These are phyloP conservation scores for Bufo gargarizans DNA, from an alignment of 2,113 vertebrate genomes.

Conservation along the genomic window DNA sequence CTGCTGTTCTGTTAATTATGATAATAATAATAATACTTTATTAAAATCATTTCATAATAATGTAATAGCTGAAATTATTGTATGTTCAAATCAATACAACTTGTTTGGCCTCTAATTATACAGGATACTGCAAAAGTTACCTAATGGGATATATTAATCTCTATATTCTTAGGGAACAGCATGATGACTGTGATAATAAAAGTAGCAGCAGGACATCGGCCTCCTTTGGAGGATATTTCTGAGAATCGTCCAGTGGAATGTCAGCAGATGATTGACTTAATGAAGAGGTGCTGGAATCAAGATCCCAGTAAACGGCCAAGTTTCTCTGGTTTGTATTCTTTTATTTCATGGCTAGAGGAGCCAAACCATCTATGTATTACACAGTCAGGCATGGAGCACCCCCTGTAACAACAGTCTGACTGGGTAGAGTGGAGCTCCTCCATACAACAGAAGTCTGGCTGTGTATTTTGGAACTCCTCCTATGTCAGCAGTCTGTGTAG, in stretches of 20 bases:
- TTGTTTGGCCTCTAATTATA: too few species aligned
- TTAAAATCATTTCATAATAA: too few species aligned
- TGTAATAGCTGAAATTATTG: too few species aligned
- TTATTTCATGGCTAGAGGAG: neutral
- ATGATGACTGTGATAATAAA: conserved; percentile 78
- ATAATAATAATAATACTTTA: too few species aligned
- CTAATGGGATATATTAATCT: neutral
- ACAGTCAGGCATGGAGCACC: neutral
- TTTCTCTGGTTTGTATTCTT: conserved; percentile 67
- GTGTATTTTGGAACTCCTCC: neutral
- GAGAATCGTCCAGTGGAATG: conserved; percentile 75
- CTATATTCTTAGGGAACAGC: conserved; percentile 71
- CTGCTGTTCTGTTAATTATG: too few species aligned
- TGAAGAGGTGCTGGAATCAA: conserved; percentile 84
- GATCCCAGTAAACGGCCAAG: conserved; percentile 73
- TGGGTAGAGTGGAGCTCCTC: neutral
- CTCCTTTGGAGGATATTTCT: conserved; percentile 71
- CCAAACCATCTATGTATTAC: neutral
- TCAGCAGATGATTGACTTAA: conserved; percentile 78
- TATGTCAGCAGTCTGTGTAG: neutral
- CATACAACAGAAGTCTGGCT: neutral
- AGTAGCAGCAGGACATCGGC: conserved; percentile 78
- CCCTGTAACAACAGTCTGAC: neutral
- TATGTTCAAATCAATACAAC: too few species aligned
- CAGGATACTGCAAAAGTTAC: neutral